Evolutionary conservation across 2,797 vertebrate species (phyloP), one percentile per base, ranked within the genome.

Genomic region (Garrulus glandarius): DNA sequence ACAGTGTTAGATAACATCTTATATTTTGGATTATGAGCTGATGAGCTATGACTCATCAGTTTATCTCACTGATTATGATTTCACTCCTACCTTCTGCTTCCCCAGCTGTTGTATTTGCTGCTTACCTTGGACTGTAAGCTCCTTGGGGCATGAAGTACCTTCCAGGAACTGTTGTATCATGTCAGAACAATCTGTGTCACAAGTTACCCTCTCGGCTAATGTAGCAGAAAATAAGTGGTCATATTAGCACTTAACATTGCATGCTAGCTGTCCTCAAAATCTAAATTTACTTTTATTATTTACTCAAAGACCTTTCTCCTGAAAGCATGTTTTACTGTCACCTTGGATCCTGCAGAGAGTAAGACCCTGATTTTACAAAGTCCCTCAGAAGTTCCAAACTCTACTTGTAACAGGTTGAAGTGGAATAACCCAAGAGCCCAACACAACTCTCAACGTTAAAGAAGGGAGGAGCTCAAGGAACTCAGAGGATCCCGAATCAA

Each of bases 31-130:
- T 87, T 93, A 84, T 53, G 75, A 92, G 27, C 39, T 88, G 87
- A 88, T 90, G 87, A 86, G 61, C 50, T 93, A 75, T 78, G 61
- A 84, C 36, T 94, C 69, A 68, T 69, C 57, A 79, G 2, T 13
- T 95, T 94, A 94, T 90, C 56, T 71, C 80, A 32, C 47, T 91
- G 87, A 84, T 90, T 86, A 82, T 82, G 89, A 82, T 86, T 94
- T 92, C 3, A 0, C 18, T 61, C 23, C 46, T 78, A 44, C 69
- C 69, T 94, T 95, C 82, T 94, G 85, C 83, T 90, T 88, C 32
- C 27, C 55, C 80, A 90, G 87, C 79, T 95, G 89, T 69, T 88
- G 16, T 52, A 43, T 34, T 65, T 50, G 16, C 53, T 85, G 32
- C 53, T 60, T 89, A 56, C 57, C 61, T 77, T 68, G 72, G 71